Base-by-base conservation (phyloP, 2,888 invertebrate species). In the Glyphotaelius pellucidus region DNA sequence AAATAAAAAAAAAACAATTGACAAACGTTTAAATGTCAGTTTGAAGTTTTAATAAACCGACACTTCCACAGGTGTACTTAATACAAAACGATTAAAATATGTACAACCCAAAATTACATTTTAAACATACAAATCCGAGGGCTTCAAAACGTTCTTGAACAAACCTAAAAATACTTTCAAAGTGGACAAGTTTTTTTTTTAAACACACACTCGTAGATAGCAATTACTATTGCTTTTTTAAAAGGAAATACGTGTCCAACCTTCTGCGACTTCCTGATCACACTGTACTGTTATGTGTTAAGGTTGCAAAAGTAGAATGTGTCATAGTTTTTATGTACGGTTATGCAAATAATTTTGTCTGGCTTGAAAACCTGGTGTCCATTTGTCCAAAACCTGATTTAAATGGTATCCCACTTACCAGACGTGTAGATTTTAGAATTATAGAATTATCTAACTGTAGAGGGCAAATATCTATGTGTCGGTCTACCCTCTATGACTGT, bases 261-360 rank as follows among this genome's bases (percentile, higher is more conserved):
- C 67, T 67, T 67, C 67, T 67, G 9, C 2, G 9, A 67, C n/a
- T 67, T 67, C 67, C 67, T 67, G 67, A 67, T 25, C 67, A 67
- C 2, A 25, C 67, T 67, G 67, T 67, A 67, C 67, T 9, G 67
- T n/a, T 67, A 67, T 67, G 67, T n/a, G 25, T 67, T 67, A 67
- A 67, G 67, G 67, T 67, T 67, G 67, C 67, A 25, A 83, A 35
- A 83, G 32, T 83, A 25, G 32, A 83, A 83, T 38, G 83, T 83
- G 83, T 32, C 35, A 83, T 25, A 67, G 67, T 67, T 67, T 83
- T 83, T 83, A 35, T 35, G 12, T 3, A 35, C 83, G 15, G 15
- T 83, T 83, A 83, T 83, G 83, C 35, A 83, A 83, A 83, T 83
- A 83, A 67, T 19, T 67, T 67, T 67, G 52, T 83, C 83, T 19